Evolutionary conservation across 2,113 vertebrate genomes (phyloP).

Genomic region (Lasiurus borealis): DNA sequence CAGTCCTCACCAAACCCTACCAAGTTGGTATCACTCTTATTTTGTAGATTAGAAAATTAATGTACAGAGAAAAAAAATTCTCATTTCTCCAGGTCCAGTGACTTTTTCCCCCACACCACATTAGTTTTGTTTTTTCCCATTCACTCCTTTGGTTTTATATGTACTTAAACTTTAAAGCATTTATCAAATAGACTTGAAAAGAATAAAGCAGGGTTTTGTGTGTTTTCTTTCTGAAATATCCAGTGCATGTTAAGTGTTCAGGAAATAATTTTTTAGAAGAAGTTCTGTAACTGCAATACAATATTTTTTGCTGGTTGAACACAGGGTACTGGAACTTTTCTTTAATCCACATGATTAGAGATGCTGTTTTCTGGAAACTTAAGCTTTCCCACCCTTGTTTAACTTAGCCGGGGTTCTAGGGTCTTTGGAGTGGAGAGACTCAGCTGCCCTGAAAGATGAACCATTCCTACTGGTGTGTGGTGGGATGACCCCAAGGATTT

Average conservation of each 20-base stretch:
- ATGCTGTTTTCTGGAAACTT: background rate
- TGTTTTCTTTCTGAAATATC: background rate
- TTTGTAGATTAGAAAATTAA: background rate
- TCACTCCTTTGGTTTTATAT: background rate
- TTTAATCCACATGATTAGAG: background rate
- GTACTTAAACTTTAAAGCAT: background rate
- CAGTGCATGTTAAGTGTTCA: background rate
- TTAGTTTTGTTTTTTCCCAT: background rate
- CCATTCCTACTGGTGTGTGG: background rate
- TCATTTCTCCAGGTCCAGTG: background rate
- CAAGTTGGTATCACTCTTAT: background rate
- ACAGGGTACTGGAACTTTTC: background rate
- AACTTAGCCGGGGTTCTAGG: background rate
- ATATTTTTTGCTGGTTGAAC: background rate
- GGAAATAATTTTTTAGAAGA: background rate
- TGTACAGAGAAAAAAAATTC: background rate
- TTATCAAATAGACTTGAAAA: background rate
- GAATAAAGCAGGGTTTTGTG: background rate
- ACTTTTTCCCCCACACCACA: too few species aligned
- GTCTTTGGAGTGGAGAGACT: background rate
- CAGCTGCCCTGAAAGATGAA: background rate
- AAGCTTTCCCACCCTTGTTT: background rate
- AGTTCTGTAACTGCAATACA: background rate
- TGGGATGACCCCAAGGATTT: background rate
- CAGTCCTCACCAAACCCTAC: background rate